Percentiles rank a stretch among this genome's conserved stretches.
Conservation (phyloP, 2,113 vertebrate genomes). For the Loxodonta africana region DNA sequence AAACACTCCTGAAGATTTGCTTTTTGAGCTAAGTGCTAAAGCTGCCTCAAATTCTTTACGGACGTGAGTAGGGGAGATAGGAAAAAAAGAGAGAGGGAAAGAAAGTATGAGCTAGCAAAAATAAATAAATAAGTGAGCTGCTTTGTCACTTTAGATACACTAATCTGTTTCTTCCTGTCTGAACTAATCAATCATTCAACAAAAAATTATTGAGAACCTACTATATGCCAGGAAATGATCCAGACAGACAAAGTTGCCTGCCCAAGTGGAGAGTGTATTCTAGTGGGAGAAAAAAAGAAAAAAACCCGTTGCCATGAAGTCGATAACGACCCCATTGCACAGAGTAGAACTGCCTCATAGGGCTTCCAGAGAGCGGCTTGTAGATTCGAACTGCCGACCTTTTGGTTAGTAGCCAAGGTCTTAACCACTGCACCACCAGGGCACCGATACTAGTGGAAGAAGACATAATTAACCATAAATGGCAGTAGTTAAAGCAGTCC, state of each 20-base stretch:
- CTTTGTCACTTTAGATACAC: neutral
- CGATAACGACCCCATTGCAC: too few species aligned
- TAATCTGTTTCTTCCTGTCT: neutral
- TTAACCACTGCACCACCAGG: too few species aligned
- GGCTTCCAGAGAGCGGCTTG: too few species aligned
- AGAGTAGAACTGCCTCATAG: too few species aligned
- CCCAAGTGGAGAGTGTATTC: neutral
- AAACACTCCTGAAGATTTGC: neutral
- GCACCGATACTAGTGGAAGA: too few species aligned
- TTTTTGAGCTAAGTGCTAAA: slow-evolving; percentile 12
- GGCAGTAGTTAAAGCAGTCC: too few species aligned
- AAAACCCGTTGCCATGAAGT: too few species aligned
- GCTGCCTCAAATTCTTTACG: neutral
- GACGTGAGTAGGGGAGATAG: neutral
- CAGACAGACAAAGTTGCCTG: neutral
- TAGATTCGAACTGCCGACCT: too few species aligned
- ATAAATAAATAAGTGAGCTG: neutral
- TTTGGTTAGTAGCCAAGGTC: too few species aligned
- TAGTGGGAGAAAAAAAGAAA: neutral
- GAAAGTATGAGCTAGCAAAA: neutral
- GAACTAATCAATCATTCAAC: neutral
- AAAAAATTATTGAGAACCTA: neutral
- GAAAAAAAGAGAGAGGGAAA: neutral
- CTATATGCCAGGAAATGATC: neutral
- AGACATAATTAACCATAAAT: too few species aligned